Percentiles rank a stretch among this genome's conserved stretches.
These are phyloP conservation scores for Epinotia bilunana DNA, from an alignment of 2,888 invertebrate genomes.

Conservation along the genomic window DNA sequence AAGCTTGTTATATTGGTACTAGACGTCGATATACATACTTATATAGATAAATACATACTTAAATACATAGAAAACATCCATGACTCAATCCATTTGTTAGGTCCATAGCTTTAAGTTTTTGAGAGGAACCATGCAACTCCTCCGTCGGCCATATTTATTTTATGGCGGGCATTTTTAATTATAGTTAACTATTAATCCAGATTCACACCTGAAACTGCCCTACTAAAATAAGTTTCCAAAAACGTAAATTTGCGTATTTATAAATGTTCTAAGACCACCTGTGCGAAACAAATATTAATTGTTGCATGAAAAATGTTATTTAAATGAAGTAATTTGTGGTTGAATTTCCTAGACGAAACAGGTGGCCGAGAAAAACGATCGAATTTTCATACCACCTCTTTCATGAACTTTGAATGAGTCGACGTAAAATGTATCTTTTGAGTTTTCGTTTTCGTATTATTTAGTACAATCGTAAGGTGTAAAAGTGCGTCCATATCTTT, in stretches of 20 bases:
- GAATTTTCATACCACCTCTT: constrained; percentile 31
- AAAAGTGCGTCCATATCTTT: not conserved
- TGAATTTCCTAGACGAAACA: constrained; percentile 28
- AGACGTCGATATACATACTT: no score
- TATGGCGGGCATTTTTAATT: no score
- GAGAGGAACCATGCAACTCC: no score
- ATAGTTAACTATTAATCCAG: no score
- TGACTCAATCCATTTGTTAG: no score
- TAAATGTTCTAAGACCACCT: constrained; percentile 13
- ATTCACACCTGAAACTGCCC: no score
- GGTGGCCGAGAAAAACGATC: constrained; percentile 36
- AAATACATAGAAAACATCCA: no score
- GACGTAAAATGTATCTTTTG: no score
- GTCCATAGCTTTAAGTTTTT: no score
- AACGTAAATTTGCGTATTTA: constrained; percentile 13
- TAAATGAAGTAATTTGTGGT: constrained; percentile 31
- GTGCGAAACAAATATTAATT: constrained; percentile 18
- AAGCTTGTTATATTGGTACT: no score
- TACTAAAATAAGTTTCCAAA: not conserved
- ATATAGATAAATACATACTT: no score
- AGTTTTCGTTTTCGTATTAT: not conserved
- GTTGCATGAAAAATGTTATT: constrained; percentile 30
- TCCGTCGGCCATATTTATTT: no score
- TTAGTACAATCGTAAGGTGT: not conserved
- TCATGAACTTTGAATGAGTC: not conserved